phyloP scores from a whole-genome alignment of 2,113 vertebrate species.

The Sander lucioperca region DNA sequence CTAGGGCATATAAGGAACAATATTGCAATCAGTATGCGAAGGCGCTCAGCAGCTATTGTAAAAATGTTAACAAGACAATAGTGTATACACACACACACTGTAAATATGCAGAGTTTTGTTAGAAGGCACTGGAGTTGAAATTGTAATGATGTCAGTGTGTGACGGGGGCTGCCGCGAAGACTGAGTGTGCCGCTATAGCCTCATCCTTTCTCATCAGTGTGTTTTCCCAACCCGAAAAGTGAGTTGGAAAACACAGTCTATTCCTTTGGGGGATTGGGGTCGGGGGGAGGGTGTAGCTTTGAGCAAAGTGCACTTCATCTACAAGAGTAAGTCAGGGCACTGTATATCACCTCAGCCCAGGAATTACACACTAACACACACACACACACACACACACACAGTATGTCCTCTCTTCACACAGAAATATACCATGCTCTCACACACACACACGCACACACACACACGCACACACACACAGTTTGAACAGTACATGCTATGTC shows the following conservation, averaged over 20 bases:
- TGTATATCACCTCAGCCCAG: conserved; percentile 61
- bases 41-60: conserved; percentile 63
- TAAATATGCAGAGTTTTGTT: conserved; percentile 75
- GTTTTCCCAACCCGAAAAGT: conserved; percentile 69
- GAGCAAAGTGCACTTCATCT: conserved; percentile 72
- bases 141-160: conserved; percentile 77
- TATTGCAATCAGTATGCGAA: conserved; percentile 56
- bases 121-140: conserved; percentile 70
- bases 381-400: too few relatives aligned
- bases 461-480: conserved; percentile 36
- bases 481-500: conserved; percentile 69
- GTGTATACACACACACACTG: conserved; percentile 51
- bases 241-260: conserved; percentile 68
- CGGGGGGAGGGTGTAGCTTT: conserved; percentile 54
- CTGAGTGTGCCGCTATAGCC: conserved; percentile 49
- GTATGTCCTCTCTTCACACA: conserved; percentile 33
- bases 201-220: conserved; percentile 74
- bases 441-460: conserved; percentile 7
- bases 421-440: conserved; percentile 25
- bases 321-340: conserved; percentile 64
- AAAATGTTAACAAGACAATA: conserved; percentile 72
- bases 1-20: conserved; percentile 57
- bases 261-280: conserved; percentile 54
- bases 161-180: conserved; percentile 58
- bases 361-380: conserved; percentile 49